Percentiles rank a stretch among this genome's conserved stretches.
These are phyloP conservation scores for Drosophila mimica DNA, from an alignment of 2,888 invertebrate species.

Conservation along the genomic window DNA sequence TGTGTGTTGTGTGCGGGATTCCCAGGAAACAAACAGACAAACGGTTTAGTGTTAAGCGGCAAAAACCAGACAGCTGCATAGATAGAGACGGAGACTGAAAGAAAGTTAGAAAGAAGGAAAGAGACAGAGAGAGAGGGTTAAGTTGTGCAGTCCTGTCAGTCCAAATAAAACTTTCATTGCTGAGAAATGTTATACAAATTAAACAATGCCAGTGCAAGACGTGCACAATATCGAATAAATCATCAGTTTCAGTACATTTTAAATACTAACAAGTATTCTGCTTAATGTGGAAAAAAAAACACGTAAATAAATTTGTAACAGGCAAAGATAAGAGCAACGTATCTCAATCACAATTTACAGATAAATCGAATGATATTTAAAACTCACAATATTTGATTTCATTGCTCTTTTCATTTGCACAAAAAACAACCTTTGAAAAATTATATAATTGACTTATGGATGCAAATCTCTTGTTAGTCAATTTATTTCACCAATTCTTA, in stretches of 20 bases:
- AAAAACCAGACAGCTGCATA: conserved; percentile 30
- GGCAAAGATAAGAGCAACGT: not conserved
- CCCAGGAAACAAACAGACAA: conserved; percentile 44
- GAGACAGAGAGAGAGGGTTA: not conserved
- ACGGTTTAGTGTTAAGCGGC: conserved; percentile 47
- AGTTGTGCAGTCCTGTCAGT: conserved; percentile 11
- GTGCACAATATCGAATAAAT: conserved; percentile 2
- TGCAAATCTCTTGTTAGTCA: not conserved
- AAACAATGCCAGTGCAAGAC: conserved; percentile 1
- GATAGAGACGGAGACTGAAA: not conserved
- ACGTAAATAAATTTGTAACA: not conserved
- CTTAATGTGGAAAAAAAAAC: not conserved
- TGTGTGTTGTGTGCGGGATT: conserved; percentile 61
- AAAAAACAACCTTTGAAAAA: not conserved
- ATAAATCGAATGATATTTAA: not conserved
- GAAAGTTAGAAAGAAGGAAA: not conserved
- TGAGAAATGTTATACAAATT: conserved; percentile 11
- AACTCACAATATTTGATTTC: not conserved
- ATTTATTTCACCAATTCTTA: not conserved
- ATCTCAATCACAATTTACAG: not conserved
- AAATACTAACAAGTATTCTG: not conserved
- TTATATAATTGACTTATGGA: not conserved
- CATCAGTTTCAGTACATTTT: not conserved
- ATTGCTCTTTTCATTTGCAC: not conserved
- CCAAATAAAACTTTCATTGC: conserved; percentile 14